Conservation (phyloP, 2,888 invertebrate genomes). For the Ischnus inquisitorius region DNA sequence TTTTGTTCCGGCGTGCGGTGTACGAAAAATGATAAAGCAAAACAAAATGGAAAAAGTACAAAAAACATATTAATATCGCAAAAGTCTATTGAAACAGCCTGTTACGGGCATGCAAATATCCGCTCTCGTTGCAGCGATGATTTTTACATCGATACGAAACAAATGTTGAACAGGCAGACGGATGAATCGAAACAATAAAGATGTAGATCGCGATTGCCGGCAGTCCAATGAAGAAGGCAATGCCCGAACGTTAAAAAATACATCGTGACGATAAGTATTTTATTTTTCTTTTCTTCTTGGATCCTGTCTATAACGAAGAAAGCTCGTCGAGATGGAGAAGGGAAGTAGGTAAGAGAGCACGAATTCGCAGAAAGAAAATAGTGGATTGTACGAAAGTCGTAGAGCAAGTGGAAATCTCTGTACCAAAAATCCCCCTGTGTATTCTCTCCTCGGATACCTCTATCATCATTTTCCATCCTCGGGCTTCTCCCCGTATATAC, state of each 20-base stretch:
- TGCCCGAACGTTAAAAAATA: not conserved
- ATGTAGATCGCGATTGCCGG: no score
- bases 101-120: no score
- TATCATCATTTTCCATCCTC: slow-evolving; percentile 65
- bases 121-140: no score
- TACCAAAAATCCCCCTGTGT: slow-evolving; percentile 66
- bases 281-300: not conserved
- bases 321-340: not conserved
- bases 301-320: not conserved
- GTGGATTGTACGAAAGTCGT: slow-evolving; percentile 9
- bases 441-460: slow-evolving; percentile 59
- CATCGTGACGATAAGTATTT: not conserved
- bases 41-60: not conserved
- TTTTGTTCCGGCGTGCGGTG: not conserved
- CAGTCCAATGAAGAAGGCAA: no score
- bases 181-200: no score
- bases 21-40: not conserved
- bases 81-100: not conserved
- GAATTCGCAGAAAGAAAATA: slow-evolving; percentile 17
- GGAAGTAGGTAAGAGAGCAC: not conserved
- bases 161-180: no score
- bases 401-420: slow-evolving; percentile 62
- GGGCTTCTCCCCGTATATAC: slow-evolving; percentile 24
- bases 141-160: no score
- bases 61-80: not conserved